phyloP scores from a whole-genome alignment of 37 sponge, comb jelly and placozoan genomes.

The Diacarnus erythraeanus region DNA sequence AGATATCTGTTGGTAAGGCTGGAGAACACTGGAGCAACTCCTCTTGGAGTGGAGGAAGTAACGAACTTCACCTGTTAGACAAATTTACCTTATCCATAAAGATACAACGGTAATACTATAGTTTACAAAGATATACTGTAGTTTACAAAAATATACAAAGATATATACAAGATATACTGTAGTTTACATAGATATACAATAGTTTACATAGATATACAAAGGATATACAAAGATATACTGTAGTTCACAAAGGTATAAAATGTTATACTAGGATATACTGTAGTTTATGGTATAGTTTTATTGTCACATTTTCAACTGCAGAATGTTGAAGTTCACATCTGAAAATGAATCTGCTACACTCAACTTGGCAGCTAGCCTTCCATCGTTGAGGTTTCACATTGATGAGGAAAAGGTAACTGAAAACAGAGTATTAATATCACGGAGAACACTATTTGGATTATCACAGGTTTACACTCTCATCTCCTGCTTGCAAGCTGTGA shows the following conservation, averaged over 20 bases:
- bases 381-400: constrained; percentile 70
- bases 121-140: not conserved
- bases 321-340: constrained; percentile 2
- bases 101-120: constrained; percentile 72
- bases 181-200: too few relatives aligned
- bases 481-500: constrained; percentile 32
- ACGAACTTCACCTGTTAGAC: constrained; percentile 63
- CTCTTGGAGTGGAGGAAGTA: constrained; percentile 10
- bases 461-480: constrained; percentile 42
- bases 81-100: constrained; percentile 70
- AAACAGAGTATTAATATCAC: not conserved
- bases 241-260: too few relatives aligned
- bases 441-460: not conserved
- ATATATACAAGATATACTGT: too few relatives aligned
- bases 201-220: too few relatives aligned
- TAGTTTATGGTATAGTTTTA: not conserved
- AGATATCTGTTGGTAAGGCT: constrained; percentile 58
- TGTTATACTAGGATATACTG: not conserved
- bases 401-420: constrained; percentile 84
- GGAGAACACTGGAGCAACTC: constrained; percentile 23
- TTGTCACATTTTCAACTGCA: not conserved
- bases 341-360: constrained; percentile 17
- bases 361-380: constrained; percentile 58
- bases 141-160: not conserved
- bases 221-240: too few relatives aligned